Percentiles rank a stretch among this genome's conserved stretches.
phyloP scores from a whole-genome alignment of 2,797 vertebrate species.

The Coracias cyanogaster region DNA sequence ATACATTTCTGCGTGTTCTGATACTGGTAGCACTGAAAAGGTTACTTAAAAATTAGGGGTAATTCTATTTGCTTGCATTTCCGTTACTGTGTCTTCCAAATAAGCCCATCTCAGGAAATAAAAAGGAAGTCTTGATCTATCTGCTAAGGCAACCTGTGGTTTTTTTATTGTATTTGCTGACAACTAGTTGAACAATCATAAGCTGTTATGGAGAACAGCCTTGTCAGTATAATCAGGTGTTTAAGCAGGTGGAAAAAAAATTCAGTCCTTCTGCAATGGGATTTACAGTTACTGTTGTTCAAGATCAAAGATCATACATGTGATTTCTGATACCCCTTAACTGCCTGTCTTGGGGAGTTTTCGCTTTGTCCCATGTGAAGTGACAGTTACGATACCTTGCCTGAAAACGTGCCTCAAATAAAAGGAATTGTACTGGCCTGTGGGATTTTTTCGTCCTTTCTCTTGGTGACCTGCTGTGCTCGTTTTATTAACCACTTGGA shows the following conservation, averaged over 20 bases:
- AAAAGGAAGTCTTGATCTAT: not conserved
- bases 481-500: not conserved
- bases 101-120: not conserved
- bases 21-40: slow-evolving; percentile 47
- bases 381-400: not conserved
- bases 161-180: not conserved
- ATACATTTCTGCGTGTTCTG: slow-evolving; percentile 39
- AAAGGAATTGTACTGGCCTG: not conserved
- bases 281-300: not conserved
- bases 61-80: slow-evolving; percentile 37
- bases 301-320: not conserved
- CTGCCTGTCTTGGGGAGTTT: not conserved
- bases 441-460: not conserved
- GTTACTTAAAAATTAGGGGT: slow-evolving; percentile 24
- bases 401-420: not conserved
- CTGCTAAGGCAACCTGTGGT: not conserved
- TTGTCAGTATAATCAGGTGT: not conserved
- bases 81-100: not conserved
- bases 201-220: not conserved
- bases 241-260: not conserved
- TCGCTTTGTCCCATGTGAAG: not conserved
- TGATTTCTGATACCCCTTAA: not conserved
- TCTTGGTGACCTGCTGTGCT: not conserved
- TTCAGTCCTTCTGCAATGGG: not conserved
- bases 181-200: not conserved